These are phyloP conservation scores for Drosophila sp. DNA, from an alignment of 1,140 invertebrate species.

Conservation along the genomic window DNA sequence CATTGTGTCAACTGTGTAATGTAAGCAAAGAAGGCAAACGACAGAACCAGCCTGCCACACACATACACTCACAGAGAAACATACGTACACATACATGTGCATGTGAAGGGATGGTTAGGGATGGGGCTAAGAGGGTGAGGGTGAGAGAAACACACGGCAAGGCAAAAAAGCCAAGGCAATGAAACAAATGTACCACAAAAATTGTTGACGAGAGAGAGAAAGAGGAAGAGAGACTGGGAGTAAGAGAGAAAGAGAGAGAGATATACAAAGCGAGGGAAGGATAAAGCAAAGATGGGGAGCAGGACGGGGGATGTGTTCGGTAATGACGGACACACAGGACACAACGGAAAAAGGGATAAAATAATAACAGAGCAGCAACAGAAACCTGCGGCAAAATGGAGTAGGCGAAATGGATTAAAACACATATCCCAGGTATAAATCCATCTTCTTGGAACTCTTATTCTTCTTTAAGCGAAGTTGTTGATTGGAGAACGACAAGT, in stretches of 20 bases:
- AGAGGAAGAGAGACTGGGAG: slow-evolving; percentile 28
- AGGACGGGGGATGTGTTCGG: slow-evolving; percentile 29
- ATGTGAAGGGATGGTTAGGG: neutral
- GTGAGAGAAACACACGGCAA: slow-evolving; percentile 54
- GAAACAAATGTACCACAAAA: slow-evolving; percentile 81
- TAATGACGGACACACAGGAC: slow-evolving; percentile 63
- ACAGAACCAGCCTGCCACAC: slow-evolving; percentile 53
- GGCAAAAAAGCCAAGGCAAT: slow-evolving; percentile 76
- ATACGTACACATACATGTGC: slow-evolving; percentile 18
- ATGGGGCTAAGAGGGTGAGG: neutral
- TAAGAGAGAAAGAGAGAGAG: slow-evolving; percentile 27
- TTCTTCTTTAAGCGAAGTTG: neutral
- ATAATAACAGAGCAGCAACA: slow-evolving; percentile 68
- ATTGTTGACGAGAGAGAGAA: slow-evolving; percentile 74
- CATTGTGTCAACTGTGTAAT: slow-evolving; percentile 79
- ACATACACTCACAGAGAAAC: slow-evolving; percentile 29
- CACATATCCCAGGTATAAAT: slow-evolving; percentile 62
- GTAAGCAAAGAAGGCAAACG: slow-evolving; percentile 68
- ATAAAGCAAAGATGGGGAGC: slow-evolving; percentile 24
- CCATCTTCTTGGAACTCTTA: slow-evolving; percentile 13
- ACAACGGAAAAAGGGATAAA: slow-evolving; percentile 69
- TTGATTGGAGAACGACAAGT: slow-evolving; percentile 10
- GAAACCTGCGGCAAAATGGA: slow-evolving; percentile 23
- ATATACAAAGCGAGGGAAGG: slow-evolving; percentile 17
- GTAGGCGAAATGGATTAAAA: slow-evolving; percentile 69